These are phyloP conservation scores for Anabacerthia variegaticeps DNA, from an alignment of 2,797 vertebrate species.

Conservation along the genomic window DNA sequence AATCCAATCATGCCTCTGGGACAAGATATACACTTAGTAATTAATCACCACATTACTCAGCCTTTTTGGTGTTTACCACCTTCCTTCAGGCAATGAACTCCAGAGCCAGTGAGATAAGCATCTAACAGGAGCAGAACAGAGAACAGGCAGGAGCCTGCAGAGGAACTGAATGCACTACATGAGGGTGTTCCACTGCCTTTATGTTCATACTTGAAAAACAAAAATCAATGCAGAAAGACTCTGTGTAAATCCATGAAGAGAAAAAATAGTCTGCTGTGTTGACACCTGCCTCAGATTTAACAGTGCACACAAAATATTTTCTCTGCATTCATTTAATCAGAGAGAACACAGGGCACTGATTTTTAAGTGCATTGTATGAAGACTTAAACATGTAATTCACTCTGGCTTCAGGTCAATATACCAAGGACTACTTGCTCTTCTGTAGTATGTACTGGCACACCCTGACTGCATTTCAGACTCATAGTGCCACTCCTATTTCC, in stretches of 20 bases:
- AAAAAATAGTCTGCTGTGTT: background rate
- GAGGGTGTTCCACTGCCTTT: background rate
- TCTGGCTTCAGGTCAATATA: background rate
- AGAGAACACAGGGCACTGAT: background rate
- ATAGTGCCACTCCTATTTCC: background rate
- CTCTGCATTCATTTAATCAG: background rate
- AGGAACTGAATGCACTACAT: background rate
- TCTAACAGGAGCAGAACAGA: background rate
- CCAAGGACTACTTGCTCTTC: background rate
- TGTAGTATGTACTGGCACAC: background rate
- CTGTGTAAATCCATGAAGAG: background rate
- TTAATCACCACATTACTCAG: constrained; percentile 49
- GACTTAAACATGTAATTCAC: background rate
- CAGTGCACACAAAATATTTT: background rate
- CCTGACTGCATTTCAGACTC: background rate
- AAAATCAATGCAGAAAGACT: background rate
- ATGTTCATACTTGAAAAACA: background rate
- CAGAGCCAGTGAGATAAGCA: background rate
- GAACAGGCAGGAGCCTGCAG: background rate
- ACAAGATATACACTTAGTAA: constrained; percentile 26
- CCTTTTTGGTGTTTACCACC: constrained; percentile 28
- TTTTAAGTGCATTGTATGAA: background rate
- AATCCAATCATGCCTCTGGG: constrained; percentile 8
- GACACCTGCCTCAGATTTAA: background rate
- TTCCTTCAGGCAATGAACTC: constrained; percentile 18